phyloP scores from a whole-genome alignment of 2,888 invertebrate species.

The Caenorhabditis angaria region DNA sequence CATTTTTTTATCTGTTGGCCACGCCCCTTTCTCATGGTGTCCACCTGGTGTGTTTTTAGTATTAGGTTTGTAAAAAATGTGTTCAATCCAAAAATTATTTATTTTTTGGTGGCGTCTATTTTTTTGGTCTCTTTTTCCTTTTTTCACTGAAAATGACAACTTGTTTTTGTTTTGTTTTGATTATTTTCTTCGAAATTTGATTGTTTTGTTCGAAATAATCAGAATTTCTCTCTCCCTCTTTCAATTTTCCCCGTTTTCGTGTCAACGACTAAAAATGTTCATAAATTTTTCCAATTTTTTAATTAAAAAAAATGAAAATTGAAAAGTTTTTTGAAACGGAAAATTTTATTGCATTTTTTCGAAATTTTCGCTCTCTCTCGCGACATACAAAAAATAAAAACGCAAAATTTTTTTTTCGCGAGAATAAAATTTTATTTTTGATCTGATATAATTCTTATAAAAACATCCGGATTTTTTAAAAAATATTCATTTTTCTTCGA shows the following conservation, averaged over 20 bases:
- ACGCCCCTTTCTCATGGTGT: background rate
- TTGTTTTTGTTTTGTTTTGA: slow-evolving; percentile 2
- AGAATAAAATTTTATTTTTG: background rate
- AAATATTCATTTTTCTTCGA: too few species aligned
- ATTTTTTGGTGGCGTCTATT: too few species aligned
- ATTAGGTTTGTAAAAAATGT: too few species aligned
- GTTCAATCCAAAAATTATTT: too few species aligned
- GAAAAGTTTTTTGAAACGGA: background rate
- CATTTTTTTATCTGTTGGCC: background rate
- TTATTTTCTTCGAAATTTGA: background rate
- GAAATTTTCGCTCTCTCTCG: background rate
- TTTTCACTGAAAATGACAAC: background rate
- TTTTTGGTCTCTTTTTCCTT: background rate
- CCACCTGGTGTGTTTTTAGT: background rate
- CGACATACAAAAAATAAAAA: too few species aligned
- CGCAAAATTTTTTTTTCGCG: too few species aligned
- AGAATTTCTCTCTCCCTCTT: background rate
- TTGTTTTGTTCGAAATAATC: background rate
- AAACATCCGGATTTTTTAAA: too few species aligned
- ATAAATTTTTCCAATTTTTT: slow-evolving; percentile 11
- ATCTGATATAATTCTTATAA: background rate
- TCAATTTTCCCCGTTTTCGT: background rate
- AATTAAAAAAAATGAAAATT: slow-evolving; percentile 2
- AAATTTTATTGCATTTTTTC: slow-evolving; percentile 7
- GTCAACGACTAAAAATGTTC: slow-evolving; percentile 8